Percentiles rank a stretch among this genome's conserved stretches.
Conservation (phyloP, 2,888 invertebrate genomes). For the Aleiodes testaceus region DNA sequence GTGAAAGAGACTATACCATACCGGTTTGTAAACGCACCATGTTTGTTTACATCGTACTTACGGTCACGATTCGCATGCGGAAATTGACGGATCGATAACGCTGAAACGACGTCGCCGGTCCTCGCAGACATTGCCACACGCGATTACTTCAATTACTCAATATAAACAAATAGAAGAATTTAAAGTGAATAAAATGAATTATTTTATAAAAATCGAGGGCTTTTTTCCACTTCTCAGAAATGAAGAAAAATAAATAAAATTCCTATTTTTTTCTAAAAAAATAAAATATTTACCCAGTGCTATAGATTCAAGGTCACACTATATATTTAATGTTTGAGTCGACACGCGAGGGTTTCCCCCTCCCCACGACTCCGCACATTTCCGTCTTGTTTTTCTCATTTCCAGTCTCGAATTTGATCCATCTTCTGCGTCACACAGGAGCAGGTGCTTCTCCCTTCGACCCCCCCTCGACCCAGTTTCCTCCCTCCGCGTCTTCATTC, state of each 20-base stretch:
- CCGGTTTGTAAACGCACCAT: slow-evolving; percentile 9
- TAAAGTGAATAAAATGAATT: too few relatives aligned
- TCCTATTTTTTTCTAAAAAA: too few relatives aligned
- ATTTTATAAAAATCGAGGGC: too few relatives aligned
- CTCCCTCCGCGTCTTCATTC: slow-evolving; percentile 42
- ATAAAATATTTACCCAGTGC: not conserved
- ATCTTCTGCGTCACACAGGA: slow-evolving; percentile 7
- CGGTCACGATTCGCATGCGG: slow-evolving; percentile 39
- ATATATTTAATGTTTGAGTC: slow-evolving; percentile 27
- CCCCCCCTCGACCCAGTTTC: slow-evolving; percentile 39
- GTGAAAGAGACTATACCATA: not conserved
- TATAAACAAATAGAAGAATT: slow-evolving; percentile 12
- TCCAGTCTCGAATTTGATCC: not conserved
- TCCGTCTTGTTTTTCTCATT: not conserved
- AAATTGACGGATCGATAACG: slow-evolving; percentile 45
- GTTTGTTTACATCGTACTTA: slow-evolving; percentile 53
- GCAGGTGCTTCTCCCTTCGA: slow-evolving; percentile 38
- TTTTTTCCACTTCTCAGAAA: too few relatives aligned
- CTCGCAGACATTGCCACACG: slow-evolving; percentile 16
- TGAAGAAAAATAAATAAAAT: too few relatives aligned
- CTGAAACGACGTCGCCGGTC: slow-evolving; percentile 1
- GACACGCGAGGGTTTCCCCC: slow-evolving; percentile 34
- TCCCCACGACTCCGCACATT: not conserved
- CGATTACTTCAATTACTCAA: not conserved
- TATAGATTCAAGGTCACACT: slow-evolving; percentile 30